Evolutionary conservation across 2,888 invertebrate species (phyloP).

Genomic region (Oscheius sp.): DNA sequence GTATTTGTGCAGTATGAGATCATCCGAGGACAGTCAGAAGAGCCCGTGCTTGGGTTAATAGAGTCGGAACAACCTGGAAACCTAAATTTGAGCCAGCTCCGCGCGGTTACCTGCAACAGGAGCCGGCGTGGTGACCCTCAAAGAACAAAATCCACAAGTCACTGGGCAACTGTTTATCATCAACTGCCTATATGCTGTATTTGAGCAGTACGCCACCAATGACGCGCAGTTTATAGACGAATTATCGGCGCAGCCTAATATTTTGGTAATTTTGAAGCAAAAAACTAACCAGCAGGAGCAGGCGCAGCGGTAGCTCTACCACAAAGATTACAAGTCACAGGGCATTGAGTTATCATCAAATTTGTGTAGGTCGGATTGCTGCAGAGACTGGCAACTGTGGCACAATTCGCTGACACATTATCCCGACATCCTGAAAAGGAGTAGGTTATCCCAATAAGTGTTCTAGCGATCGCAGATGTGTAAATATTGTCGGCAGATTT

Average conservation of each 20-base stretch:
- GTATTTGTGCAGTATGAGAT: neutral
- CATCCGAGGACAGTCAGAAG: conserved; percentile 9
- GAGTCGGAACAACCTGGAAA: conserved; percentile 7
- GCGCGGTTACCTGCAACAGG: neutral
- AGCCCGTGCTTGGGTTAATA: conserved; percentile 4
- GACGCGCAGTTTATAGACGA: neutral
- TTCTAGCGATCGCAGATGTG: neutral
- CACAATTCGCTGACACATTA: conserved; percentile 2
- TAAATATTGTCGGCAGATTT: neutral
- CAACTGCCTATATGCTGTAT: neutral
- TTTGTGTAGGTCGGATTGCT: neutral
- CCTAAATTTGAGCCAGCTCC: neutral
- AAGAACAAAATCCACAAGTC: conserved; percentile 2
- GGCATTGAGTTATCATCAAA: conserved; percentile 3
- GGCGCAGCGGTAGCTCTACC: conserved; percentile 4
- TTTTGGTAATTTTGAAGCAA: neutral
- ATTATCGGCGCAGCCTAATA: neutral
- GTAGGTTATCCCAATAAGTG: neutral
- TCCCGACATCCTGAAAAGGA: neutral
- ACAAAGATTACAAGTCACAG: neutral
- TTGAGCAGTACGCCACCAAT: neutral
- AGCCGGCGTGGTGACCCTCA: neutral
- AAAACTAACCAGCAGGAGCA: neutral
- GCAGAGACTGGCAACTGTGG: neutral
- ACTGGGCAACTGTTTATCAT: neutral